Evolutionary conservation across 2,888 invertebrate species (phyloP).

Genomic region (Drosophila sordidula): DNA sequence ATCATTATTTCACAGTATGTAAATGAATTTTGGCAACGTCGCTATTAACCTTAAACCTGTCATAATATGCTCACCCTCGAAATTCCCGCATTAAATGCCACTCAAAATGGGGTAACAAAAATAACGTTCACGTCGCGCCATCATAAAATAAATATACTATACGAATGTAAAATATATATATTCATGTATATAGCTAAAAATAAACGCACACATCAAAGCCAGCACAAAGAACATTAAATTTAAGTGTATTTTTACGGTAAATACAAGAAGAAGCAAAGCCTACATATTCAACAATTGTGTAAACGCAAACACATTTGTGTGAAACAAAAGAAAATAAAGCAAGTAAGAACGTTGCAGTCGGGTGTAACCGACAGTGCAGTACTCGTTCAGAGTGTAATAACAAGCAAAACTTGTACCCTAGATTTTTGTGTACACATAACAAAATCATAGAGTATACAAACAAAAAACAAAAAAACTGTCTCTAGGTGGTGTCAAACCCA

Average conservation of each 20-base stretch:
- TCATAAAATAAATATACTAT: slow-evolving; percentile 17
- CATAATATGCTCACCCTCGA: not conserved
- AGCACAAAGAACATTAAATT: slow-evolving; percentile 34
- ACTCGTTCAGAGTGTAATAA: too few relatives aligned
- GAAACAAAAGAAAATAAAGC: slow-evolving; percentile 32
- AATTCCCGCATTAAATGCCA: not conserved
- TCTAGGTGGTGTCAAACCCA: too few relatives aligned
- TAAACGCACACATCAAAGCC: slow-evolving; percentile 16
- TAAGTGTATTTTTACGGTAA: slow-evolving; percentile 35
- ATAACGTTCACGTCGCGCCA: slow-evolving; percentile 12
- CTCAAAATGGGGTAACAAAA: slow-evolving; percentile 6
- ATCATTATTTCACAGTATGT: not conserved
- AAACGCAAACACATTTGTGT: slow-evolving; percentile 16
- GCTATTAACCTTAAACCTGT: not conserved
- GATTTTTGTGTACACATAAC: too few relatives aligned
- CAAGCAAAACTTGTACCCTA: too few relatives aligned
- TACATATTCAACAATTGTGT: slow-evolving; percentile 27
- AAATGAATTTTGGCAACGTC: slow-evolving; percentile 2
- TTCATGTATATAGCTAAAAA: slow-evolving; percentile 21
- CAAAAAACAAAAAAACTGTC: too few relatives aligned
- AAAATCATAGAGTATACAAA: too few relatives aligned
- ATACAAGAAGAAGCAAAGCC: slow-evolving; percentile 12
- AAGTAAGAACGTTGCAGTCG: slow-evolving; percentile 3
- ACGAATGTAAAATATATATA: not conserved
- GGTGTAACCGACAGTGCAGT: too few relatives aligned